Base-by-base conservation (phyloP, 2,888 invertebrate genomes). In the Altica lythri region DNA sequence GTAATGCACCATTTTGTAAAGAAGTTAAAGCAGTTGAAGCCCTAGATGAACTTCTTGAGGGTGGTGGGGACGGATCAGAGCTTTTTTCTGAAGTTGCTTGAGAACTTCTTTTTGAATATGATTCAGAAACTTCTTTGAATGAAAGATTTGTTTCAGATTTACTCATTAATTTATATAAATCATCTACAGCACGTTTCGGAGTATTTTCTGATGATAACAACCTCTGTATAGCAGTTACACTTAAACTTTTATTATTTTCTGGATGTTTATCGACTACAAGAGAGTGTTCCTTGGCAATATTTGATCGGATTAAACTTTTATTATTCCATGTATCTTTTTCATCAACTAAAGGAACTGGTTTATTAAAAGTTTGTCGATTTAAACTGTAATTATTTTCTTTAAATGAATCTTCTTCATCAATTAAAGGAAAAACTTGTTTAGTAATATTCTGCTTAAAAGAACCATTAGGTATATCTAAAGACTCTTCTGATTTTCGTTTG, bases 1-100 rank as follows among this genome's bases (percentile, higher is more conserved):
- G 83, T 6, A 81, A 59, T 64, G 74, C 75, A 3, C 75, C 76
- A 52, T 72, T 69, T 2, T 71, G 68, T 27, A 76, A 61, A 45
- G 63, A 68, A 40, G 72, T 72, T 50, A 75, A 60, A 34, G 71
- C 69, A 51, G 72, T 74, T 4, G 70, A 68, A 52, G 71, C 71
- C 50, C 73, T 62, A 12, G 66, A 54, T 13, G 72, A 65, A 37
- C 46, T 18, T 40, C 45, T 40, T 6, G 57, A 47, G 50, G 53
- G 29, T 10, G 12, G 6, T 22, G 49, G 37, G 3, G 27, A 37
- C 6, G 25, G 10, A 12, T 40, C 12, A 22, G 5, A 22, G 12
- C 16, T 35, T 16, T 35, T 17, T 29, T 35, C 18, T 16, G 14
- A 22, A 2, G 25, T 10, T 3, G 13, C 12, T 8, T 44, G 12